Evolutionary conservation across 2,888 invertebrate genomes (phyloP).

Genomic region (Crematogaster levior): DNA sequence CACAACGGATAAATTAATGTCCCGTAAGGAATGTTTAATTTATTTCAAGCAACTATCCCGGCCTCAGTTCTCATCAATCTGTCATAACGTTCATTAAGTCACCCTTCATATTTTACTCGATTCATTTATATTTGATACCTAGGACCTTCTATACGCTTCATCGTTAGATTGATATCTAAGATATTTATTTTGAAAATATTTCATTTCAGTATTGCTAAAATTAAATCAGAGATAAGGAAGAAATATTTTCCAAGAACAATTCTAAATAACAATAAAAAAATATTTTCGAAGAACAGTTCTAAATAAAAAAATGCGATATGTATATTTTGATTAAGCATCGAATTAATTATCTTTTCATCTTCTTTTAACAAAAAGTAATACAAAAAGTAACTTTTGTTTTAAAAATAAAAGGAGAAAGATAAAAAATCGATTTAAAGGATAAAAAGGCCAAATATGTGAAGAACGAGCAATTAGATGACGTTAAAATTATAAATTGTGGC

Average conservation of each 20-base stretch:
- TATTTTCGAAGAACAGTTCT: no score
- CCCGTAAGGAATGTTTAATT: not conserved
- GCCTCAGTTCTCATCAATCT: not conserved
- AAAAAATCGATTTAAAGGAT: no score
- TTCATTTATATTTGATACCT: constrained; percentile 7
- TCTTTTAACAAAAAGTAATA: not conserved
- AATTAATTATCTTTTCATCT: not conserved
- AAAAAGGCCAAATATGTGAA: no score
- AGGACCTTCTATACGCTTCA: not conserved
- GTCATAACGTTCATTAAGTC: not conserved
- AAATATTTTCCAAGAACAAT: no score
- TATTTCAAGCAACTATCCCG: not conserved
- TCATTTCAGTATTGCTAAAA: not conserved
- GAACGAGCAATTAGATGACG: no score
- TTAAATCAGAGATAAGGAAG: not conserved
- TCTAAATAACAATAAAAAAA: no score
- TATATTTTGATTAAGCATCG: not conserved
- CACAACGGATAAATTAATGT: no score
- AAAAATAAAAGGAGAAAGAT: not conserved
- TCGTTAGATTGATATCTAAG: not conserved
- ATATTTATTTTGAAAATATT: not conserved
- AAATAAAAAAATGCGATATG: not conserved
- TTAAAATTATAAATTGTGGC: no score
- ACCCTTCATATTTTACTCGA: not conserved
- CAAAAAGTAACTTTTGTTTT: not conserved